These are phyloP conservation scores for Mandrillus leucophaeus DNA, from an alignment of 2,113 vertebrate genomes.

Conservation along the genomic window DNA sequence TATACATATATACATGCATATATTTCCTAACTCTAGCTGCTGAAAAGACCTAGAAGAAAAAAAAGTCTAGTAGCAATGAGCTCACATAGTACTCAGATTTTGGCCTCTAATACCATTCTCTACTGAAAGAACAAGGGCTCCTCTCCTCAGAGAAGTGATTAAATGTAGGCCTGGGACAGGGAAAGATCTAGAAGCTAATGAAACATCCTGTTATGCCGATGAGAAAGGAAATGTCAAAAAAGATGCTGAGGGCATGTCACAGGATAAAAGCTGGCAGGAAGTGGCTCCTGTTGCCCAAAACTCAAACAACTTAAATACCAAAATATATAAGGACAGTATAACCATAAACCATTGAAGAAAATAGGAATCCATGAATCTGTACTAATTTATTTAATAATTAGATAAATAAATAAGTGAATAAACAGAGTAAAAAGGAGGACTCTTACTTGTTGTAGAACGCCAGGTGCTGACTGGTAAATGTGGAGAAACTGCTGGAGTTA, in stretches of 20 bases:
- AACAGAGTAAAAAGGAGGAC: background rate
- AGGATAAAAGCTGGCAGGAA: background rate
- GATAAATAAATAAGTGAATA: background rate
- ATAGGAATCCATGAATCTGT: background rate
- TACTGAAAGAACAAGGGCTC: background rate
- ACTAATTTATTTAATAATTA: background rate
- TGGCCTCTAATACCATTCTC: background rate
- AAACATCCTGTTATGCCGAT: background rate
- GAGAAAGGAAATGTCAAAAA: background rate
- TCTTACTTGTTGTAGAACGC: background rate
- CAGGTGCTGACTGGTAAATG: background rate
- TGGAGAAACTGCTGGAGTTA: background rate
- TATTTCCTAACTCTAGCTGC: background rate
- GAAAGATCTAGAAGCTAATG: background rate
- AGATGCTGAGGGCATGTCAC: background rate
- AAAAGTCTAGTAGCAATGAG: background rate
- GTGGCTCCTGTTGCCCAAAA: background rate
- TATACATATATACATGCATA: background rate
- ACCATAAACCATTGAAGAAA: background rate
- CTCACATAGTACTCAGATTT: background rate
- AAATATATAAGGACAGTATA: background rate
- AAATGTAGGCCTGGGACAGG: background rate
- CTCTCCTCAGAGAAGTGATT: background rate
- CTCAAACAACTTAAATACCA: background rate
- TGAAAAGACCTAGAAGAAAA: background rate